phyloP scores from a whole-genome alignment of 1,140 invertebrate genomes.

The Drosophila neocordata region DNA sequence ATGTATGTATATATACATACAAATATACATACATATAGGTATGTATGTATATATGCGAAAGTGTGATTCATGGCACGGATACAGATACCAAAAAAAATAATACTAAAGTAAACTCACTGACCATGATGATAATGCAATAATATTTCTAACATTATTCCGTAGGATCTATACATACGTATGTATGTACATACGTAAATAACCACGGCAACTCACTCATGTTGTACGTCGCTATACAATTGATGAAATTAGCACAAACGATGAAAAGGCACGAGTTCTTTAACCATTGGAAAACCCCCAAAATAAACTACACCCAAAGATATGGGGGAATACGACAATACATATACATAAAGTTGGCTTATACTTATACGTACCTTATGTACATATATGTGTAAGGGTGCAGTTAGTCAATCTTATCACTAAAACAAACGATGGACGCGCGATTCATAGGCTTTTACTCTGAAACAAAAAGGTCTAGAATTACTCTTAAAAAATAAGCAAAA shows the following conservation, averaged over 20 bases:
- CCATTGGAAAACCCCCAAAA: slow-evolving; percentile 42
- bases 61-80: slow-evolving; percentile 47
- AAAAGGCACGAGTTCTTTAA: slow-evolving; percentile 43
- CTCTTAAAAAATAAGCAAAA: background rate
- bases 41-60: background rate
- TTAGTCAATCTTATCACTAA: slow-evolving; percentile 4
- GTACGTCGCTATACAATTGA: slow-evolving; percentile 7
- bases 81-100: slow-evolving; percentile 14
- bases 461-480: background rate
- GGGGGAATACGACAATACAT: background rate
- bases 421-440: no score
- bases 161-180: background rate
- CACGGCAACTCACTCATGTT: background rate
- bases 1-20: background rate
- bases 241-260: slow-evolving; percentile 27
- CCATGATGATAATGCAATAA: slow-evolving; percentile 72
- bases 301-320: slow-evolving; percentile 5
- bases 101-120: slow-evolving; percentile 45
- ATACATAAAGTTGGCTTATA: background rate
- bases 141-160: background rate
- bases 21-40: no score
- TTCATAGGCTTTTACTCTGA: background rate
- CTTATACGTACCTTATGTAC: no score
- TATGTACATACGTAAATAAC: background rate
- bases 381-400: background rate